A percentile compares a stretch with the other conserved stretches of the same genome.
phyloP scores from a whole-genome alignment of 2,888 invertebrate genomes.

The Caradrina clavipalpis region DNA sequence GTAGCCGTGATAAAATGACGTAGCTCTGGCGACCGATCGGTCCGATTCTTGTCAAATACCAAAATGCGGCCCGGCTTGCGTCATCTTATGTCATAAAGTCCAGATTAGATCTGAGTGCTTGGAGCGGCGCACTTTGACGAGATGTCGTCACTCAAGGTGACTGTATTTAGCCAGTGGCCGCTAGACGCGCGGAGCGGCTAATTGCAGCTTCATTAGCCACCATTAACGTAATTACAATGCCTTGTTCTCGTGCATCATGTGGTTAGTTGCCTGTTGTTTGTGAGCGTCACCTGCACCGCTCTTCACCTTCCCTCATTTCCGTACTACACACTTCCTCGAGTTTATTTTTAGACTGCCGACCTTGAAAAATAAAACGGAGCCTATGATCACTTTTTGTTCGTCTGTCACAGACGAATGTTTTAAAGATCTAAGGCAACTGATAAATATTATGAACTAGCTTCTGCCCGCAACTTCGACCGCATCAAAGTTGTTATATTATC shows the following conservation, averaged over 20 bases:
- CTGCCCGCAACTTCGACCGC: too few species aligned
- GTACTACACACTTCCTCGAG: background rate
- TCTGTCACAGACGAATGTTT: too few species aligned
- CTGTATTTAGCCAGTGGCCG: slow-evolving; percentile 39
- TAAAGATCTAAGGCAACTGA: too few species aligned
- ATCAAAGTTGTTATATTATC: too few species aligned
- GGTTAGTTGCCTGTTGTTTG: background rate
- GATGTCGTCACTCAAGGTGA: slow-evolving; percentile 48
- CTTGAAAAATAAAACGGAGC: background rate
- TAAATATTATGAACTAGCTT: too few species aligned
- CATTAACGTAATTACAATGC: slow-evolving; percentile 28
- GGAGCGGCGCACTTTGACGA: slow-evolving; percentile 18
- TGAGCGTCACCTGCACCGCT: background rate
- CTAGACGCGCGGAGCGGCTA: slow-evolving; percentile 32
- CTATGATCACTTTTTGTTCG: background rate
- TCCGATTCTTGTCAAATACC: background rate
- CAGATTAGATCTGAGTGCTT: slow-evolving; percentile 41
- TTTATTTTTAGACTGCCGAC: background rate
- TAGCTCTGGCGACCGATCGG: background rate
- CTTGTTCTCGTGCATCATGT: background rate
- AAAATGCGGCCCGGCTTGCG: slow-evolving; percentile 26
- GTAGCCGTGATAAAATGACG: background rate
- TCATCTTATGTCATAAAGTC: slow-evolving; percentile 41
- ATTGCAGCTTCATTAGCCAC: slow-evolving; percentile 36
- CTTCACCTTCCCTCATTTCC: background rate